phyloP scores from a whole-genome alignment of 1,140 invertebrate genomes.

The Atta texana region DNA sequence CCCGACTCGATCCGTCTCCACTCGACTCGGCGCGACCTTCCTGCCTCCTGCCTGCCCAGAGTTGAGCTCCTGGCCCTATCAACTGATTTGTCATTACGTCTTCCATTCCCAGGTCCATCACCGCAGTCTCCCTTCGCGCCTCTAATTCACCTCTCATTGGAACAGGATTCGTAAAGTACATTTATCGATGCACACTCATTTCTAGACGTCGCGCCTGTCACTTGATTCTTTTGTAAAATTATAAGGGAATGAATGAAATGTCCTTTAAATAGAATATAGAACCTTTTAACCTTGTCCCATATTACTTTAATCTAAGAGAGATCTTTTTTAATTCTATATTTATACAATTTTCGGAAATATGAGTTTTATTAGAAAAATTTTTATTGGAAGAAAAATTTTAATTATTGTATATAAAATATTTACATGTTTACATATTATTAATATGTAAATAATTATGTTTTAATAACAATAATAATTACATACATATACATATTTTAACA shows the following conservation, averaged over 20 bases:
- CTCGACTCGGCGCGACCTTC: constrained; percentile 66
- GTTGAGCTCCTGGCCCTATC: constrained; percentile 42
- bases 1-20: constrained; percentile 52
- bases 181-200: constrained; percentile 2
- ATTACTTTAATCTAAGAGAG: neutral
- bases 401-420: neutral
- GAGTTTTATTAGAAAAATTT: neutral
- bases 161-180: neutral
- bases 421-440: constrained; percentile 9
- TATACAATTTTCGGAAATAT: neutral
- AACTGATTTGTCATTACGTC: constrained; percentile 56
- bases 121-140: neutral
- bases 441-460: neutral
- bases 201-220: neutral
- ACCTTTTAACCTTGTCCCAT: neutral
- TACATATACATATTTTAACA: neutral
- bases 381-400: neutral
- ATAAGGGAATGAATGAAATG: neutral
- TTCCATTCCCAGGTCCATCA: neutral
- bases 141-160: neutral
- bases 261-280: neutral
- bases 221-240: neutral
- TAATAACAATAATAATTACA: constrained; percentile 8
- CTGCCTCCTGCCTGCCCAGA: constrained; percentile 40
- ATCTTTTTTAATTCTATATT: neutral